Percentiles rank a stretch among this genome's conserved stretches.
Evolutionary conservation across 2,113 vertebrate genomes (phyloP).

Genomic region (Micromys minutus): DNA sequence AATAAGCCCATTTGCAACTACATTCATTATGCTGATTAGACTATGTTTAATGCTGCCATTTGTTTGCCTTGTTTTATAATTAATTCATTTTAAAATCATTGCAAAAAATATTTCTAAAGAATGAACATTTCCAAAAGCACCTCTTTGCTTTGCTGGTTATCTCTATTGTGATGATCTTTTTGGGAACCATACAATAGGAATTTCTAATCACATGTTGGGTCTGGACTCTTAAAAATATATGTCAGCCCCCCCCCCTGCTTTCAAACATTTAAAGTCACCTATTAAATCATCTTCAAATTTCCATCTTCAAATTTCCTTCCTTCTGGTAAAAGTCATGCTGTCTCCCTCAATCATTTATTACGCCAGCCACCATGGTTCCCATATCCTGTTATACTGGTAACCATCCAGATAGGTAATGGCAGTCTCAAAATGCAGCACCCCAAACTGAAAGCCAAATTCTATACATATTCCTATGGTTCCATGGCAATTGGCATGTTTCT

Average conservation of each 20-base stretch:
- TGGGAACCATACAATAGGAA: background rate
- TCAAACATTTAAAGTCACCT: slow-evolving; percentile 42
- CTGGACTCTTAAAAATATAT: slow-evolving; percentile 14
- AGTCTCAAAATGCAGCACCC: slow-evolving; percentile 41
- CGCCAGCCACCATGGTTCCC: background rate
- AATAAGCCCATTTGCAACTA: background rate
- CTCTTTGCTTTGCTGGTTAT: background rate
- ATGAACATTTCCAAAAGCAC: background rate
- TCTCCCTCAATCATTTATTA: slow-evolving; percentile 22
- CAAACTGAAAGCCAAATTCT: slow-evolving; percentile 39
- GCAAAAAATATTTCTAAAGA: background rate
- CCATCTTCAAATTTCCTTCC: slow-evolving; percentile 40
- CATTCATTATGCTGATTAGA: background rate
- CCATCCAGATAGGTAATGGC: slow-evolving; percentile 34
- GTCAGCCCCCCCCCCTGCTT: background rate
- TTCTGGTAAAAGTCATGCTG: slow-evolving; percentile 26
- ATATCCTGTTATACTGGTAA: slow-evolving; percentile 21
- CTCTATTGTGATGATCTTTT: background rate
- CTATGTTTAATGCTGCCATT: background rate
- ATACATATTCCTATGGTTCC: background rate
- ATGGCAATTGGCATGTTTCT: slow-evolving; percentile 21
- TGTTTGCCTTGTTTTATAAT: background rate
- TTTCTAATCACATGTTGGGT: background rate
- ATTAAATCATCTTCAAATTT: slow-evolving; percentile 50
- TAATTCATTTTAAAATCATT: background rate